Base-by-base conservation (phyloP, 2,888 invertebrate species). In the Sericinus montela region DNA sequence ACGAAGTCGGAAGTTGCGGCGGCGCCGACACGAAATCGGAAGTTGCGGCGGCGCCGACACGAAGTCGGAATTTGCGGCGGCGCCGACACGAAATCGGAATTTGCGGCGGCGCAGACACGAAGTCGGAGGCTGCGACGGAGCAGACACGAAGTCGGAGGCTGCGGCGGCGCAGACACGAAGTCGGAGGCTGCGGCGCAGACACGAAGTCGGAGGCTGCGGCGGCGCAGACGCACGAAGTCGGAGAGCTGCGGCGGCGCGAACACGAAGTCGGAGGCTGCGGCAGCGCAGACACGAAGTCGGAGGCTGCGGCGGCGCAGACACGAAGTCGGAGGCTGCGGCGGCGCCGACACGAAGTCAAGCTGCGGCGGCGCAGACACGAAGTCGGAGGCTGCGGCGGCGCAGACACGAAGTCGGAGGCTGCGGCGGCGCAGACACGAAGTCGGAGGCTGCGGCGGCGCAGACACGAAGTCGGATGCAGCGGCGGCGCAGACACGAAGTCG, bases 401-500 rank as follows among this genome's bases (percentile, higher is more conserved):
- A 8, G 3, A 10, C 29, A 9, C 3, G 29, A 10, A 11, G 11
- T 1, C 32, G 13, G 32, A 4, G 32, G 1, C 1, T 11, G 1
- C 5, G 6, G 7, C 6, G 25, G 25, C 6, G n/a, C 29, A 29
- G 29, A 1, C 29, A 10, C 29, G n/a, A 29, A 3, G 29, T 1
- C n/a, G n/a, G 29, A 4, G 3, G n/a, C 0, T n/a, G n/a, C 29
- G 1, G 3, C 29, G 29, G 2, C n/a, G n/a, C 29, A n/a, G 29
- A 9, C n/a, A 1, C n/a, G 4, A n/a, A 9, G 1, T 1, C 29
- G 29, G 9, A 3, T 3, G n/a, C 29, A 0, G 10, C 0, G 29
- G 1, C 3, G n/a, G 1, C 4, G n/a, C n/a, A n/a, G 9, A 1
- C n/a, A 0, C 8, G 29, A n/a, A 1, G 9, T 0, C n/a, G 1